Evolutionary conservation across 1,140 invertebrate genomes (phyloP).

Genomic region (Pseudobourletiella spinata): DNA sequence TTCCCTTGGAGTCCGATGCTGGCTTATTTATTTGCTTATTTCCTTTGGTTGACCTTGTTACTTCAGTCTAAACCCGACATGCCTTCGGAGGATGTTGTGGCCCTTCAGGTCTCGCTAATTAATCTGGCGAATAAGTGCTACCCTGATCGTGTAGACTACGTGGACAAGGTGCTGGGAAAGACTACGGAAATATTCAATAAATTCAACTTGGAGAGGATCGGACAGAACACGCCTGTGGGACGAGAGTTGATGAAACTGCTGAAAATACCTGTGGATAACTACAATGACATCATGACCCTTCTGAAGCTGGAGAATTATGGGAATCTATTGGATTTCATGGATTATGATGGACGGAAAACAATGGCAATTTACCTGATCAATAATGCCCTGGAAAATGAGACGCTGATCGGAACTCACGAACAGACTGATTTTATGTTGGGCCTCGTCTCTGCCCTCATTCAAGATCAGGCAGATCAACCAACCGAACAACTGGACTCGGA

Average conservation of each 20-base stretch:
- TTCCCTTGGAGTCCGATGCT: too few relatives aligned
- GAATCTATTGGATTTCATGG: conserved; percentile 75
- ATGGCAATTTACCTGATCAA: conserved; percentile 79
- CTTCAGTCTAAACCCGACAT: conserved; percentile 77
- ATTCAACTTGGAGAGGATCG: conserved; percentile 63
- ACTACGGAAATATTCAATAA: conserved; percentile 78
- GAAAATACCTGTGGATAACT: conserved; percentile 89
- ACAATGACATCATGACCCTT: conserved; percentile 83
- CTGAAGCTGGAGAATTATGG: conserved; percentile 70
- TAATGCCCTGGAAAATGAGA: conserved; percentile 82
- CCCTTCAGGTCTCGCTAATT: conserved; percentile 87
- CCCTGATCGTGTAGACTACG: conserved; percentile 85
- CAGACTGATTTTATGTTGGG: conserved; percentile 67
- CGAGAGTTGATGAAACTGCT: conserved; percentile 86
- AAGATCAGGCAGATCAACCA: conserved; percentile 71
- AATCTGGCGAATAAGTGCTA: conserved; percentile 95
- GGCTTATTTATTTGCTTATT: too few relatives aligned
- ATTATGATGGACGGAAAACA: conserved; percentile 77
- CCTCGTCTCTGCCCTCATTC: conserved; percentile 74
- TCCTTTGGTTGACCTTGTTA: background rate
- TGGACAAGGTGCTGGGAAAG: conserved; percentile 88
- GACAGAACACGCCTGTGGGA: conserved; percentile 72
- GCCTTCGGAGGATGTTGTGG: conserved; percentile 91
- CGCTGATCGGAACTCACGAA: conserved; percentile 76
- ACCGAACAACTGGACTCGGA: conserved; percentile 68